A percentile compares a stretch with the other conserved stretches of the same genome.
Conservation (phyloP, 2,113 vertebrate genomes). For the Beaufortia kweichowensis region DNA sequence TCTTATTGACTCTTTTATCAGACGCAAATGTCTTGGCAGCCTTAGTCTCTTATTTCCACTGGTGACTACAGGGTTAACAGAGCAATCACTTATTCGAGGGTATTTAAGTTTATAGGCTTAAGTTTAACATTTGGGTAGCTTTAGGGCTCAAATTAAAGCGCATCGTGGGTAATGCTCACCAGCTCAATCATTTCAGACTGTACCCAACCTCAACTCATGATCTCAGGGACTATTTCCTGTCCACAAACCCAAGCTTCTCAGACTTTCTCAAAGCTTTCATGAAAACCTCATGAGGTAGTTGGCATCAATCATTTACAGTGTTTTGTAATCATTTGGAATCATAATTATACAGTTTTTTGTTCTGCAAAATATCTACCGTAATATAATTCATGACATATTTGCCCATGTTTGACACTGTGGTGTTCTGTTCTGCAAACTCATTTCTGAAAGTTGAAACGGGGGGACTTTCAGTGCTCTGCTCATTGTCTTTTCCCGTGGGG, state of each 20-base stretch:
- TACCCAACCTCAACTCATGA: slow-evolving; percentile 17
- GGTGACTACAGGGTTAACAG: neutral
- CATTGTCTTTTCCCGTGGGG: slow-evolving; percentile 28
- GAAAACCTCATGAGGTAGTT: slow-evolving; percentile 26
- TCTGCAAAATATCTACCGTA: neutral
- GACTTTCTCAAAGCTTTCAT: slow-evolving; percentile 30
- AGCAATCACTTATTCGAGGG: neutral
- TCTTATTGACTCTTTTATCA: slow-evolving; percentile 60
- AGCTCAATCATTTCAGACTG: slow-evolving; percentile 19
- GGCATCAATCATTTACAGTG: slow-evolving; percentile 19
- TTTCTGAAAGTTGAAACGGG: slow-evolving; percentile 27
- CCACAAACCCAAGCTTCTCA: slow-evolving; percentile 10
- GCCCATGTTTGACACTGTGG: slow-evolving; percentile 28
- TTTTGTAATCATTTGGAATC: slow-evolving; percentile 15
- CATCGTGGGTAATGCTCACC: slow-evolving; percentile 1
- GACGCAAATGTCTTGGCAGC: slow-evolving; percentile 54
- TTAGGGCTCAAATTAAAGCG: slow-evolving; percentile 19
- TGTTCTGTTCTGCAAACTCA: slow-evolving; percentile 32
- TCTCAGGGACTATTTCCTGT: slow-evolving; percentile 11
- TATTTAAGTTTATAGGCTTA: slow-evolving; percentile 12
- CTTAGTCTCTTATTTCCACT: slow-evolving; percentile 37
- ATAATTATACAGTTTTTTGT: slow-evolving; percentile 16
- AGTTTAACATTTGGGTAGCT: neutral
- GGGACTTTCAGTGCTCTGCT: slow-evolving; percentile 49
- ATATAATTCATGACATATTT: slow-evolving; percentile 32